Percentiles rank a stretch among this genome's conserved stretches.
These are phyloP conservation scores for Manis crassicaudata DNA, from an alignment of 2,797 vertebrate species.

Conservation along the genomic window DNA sequence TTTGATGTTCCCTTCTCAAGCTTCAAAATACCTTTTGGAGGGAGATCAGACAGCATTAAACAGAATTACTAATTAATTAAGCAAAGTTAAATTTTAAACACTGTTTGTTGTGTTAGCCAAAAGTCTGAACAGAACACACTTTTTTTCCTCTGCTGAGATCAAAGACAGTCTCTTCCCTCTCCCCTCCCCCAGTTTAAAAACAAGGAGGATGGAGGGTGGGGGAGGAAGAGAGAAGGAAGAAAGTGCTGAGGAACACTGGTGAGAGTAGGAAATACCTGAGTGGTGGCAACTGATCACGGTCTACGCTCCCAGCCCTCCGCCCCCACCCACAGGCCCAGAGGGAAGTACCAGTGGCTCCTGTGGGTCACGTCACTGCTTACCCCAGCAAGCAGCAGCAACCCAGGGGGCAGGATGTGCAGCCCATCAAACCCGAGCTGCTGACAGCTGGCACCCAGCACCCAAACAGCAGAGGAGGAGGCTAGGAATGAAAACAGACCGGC, in stretches of 20 bases:
- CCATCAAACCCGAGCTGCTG: constrained; percentile 55
- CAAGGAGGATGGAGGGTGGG: constrained; percentile 66
- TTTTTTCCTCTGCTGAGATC: constrained; percentile 91
- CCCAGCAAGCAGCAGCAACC: constrained; percentile 50
- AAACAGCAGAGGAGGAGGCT: not conserved
- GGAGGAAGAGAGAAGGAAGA: constrained; percentile 79
- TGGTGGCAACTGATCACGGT: constrained; percentile 85
- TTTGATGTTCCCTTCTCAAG: constrained; percentile 98
- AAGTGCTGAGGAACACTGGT: constrained; percentile 84
- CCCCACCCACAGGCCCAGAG: constrained; percentile 83
- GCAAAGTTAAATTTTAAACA: constrained; percentile 99
- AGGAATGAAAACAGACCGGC: not conserved
- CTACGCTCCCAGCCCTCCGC: constrained; percentile 86
- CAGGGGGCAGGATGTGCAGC: not conserved
- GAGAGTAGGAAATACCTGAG: constrained; percentile 79
- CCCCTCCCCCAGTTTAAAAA: constrained; percentile 88
- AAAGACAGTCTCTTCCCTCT: constrained; percentile 91
- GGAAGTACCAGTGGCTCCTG: constrained; percentile 79
- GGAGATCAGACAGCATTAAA: constrained; percentile 99
- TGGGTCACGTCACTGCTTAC: constrained; percentile 34
- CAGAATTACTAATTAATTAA: constrained; percentile 99
- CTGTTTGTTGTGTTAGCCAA: constrained; percentile 99
- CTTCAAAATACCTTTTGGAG: constrained; percentile 96
- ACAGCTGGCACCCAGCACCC: constrained; percentile 56
- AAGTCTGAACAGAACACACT: constrained; percentile 94